phyloP scores from a whole-genome alignment of 2,888 invertebrate genomes.

The Trichopoda pennipes region DNA sequence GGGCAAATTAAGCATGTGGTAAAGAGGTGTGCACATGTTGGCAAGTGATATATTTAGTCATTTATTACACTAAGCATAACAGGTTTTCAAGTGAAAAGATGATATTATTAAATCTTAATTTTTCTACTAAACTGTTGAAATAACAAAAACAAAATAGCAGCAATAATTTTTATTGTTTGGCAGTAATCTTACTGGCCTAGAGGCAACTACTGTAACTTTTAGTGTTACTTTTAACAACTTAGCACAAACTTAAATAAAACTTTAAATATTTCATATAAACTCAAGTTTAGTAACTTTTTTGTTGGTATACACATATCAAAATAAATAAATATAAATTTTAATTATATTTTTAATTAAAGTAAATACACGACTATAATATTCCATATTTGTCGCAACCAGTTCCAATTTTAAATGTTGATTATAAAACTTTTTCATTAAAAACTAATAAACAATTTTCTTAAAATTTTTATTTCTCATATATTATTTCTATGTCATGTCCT shows the following conservation, averaged over 20 bases:
- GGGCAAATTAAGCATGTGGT: slow-evolving; percentile 59
- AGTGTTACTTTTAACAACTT: slow-evolving; percentile 18
- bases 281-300: slow-evolving; percentile 16
- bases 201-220: slow-evolving; percentile 20
- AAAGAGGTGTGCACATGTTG: slow-evolving; percentile 36
- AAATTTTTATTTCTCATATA: slow-evolving; percentile 31
- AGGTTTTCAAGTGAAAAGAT: slow-evolving; percentile 1
- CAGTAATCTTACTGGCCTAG: slow-evolving; percentile 37
- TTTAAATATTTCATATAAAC: neutral
- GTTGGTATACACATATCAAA: neutral
- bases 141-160: neutral
- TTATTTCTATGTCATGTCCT: neutral
- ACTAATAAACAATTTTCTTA: slow-evolving; percentile 44
- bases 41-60: slow-evolving; percentile 44
- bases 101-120: slow-evolving; percentile 27
- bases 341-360: slow-evolving; percentile 41
- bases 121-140: slow-evolving; percentile 6
- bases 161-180: slow-evolving; percentile 13
- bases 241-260: neutral
- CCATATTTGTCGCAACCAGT: slow-evolving; percentile 14
- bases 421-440: slow-evolving; percentile 61
- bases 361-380: slow-evolving; percentile 46
- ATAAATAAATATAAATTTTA: neutral
- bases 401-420: slow-evolving; percentile 42
- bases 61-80: slow-evolving; percentile 4